Evolutionary conservation across 37 sponge, comb jelly and placozoan species (phyloP), one percentile per base, ranked within the genome.

Genomic region (Aplysina aerophoba): DNA sequence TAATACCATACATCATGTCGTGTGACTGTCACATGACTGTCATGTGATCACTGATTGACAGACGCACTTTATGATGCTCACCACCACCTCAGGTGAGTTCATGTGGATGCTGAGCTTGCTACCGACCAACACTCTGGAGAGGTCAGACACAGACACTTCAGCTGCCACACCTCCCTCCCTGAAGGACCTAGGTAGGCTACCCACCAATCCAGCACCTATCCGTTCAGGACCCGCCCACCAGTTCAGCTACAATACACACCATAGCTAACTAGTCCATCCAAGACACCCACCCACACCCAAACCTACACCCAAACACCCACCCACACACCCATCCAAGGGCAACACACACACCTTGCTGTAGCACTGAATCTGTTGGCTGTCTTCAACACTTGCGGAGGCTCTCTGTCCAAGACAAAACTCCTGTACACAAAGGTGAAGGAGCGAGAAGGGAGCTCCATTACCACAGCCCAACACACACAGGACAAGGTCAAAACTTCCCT

Each of bases 331-430:
- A 66, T 41, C 59, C 60, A 27, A 20, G 21, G 15, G 20, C 40
- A 44, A 35, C 64, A 86, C 36, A 44, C 90, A 61, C 41, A 96
- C 94, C 98, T 90, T 19, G 92, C 89, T 28, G 89, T 71, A 14
- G 95, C 91, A 21, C 93, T 85, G 69, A 98, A 98, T 24, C 92
- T 80, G 69, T 96, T 98, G 69, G 92, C 85, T 34, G 95, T 96
- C 86, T 98, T 98, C 73, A 98, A 85, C 14, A 98, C 99, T 86
- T 98, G 99, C 13, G 99, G 99, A 13, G 99, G 99, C 55, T 98
- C 95, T 66, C 96, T 92, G 84, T 98, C 99, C 17, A 98, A 64
- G 57, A 98, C 91, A 85, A 98, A 98, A 60, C 93, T 91, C 87
- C 96, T 96, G 61, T 1, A 79, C 34, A 77, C 19, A 56, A 44